A percentile compares a stretch with the other conserved stretches of the same genome.
Conservation (phyloP, 2,888 invertebrate species). For the Lasioglossum oenotherae region DNA sequence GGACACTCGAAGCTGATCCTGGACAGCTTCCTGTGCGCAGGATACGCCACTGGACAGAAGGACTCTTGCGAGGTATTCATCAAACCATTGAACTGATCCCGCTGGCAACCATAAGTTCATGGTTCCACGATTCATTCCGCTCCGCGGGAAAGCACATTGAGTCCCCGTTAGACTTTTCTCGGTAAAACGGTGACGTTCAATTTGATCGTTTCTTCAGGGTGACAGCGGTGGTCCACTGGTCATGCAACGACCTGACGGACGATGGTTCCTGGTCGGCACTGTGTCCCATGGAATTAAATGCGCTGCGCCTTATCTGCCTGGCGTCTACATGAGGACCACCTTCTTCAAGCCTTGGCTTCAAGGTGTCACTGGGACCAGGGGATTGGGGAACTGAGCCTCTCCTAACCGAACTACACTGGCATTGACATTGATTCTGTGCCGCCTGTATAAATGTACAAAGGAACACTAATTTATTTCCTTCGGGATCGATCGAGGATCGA, state of each 20-base stretch:
- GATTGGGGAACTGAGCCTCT: conserved; percentile 32
- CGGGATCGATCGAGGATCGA: conserved; percentile 55
- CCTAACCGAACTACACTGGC: conserved; percentile 43
- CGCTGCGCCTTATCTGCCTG: conserved; percentile 95
- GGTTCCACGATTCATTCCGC: background rate
- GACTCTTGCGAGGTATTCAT: conserved; percentile 94
- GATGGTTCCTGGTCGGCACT: conserved; percentile 95
- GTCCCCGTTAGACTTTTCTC: background rate
- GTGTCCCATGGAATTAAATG: conserved; percentile 98
- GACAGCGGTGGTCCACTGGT: conserved; percentile 97
- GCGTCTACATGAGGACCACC: conserved; percentile 97
- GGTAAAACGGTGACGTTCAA: background rate
- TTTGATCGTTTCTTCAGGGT: conserved; percentile 87
- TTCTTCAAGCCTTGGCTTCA: conserved; percentile 96
- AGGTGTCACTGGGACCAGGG: conserved; percentile 85
- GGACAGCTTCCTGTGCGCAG: conserved; percentile 95
- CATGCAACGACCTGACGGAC: conserved; percentile 92
- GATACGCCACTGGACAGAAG: conserved; percentile 95
- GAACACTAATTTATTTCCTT: conserved; percentile 78
- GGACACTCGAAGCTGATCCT: conserved; percentile 95
- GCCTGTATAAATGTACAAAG: conserved; percentile 83
- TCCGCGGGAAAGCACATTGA: background rate
- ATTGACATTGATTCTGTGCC: conserved; percentile 69
- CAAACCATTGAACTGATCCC: conserved; percentile 6
- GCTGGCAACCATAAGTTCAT: conserved; percentile 2